Conservation (phyloP, 2,113 vertebrate genomes). For the Periophthalmodon schlosseri region DNA sequence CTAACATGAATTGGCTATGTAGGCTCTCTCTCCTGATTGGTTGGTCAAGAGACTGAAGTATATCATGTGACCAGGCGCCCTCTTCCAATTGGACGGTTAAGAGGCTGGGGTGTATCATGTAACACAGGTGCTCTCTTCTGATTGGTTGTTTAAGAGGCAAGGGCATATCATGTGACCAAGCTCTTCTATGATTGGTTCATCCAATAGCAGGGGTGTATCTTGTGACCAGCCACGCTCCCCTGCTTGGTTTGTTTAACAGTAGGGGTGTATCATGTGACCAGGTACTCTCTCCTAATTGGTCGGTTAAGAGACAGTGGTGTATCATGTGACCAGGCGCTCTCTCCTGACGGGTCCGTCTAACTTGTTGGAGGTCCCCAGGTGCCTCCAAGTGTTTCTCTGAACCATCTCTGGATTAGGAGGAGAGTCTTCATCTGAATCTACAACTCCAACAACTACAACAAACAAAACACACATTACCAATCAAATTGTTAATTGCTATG, state of each 20-base stretch:
- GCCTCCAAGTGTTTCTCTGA: constrained; percentile 82
- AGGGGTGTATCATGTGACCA: neutral
- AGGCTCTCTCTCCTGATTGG: constrained; percentile 5
- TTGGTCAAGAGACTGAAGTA: neutral
- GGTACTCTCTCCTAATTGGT: constrained; percentile 16
- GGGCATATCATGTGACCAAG: neutral
- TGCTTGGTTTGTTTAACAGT: too few species aligned
- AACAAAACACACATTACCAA: neutral
- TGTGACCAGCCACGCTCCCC: constrained; percentile 11
- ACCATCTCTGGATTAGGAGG: constrained; percentile 51
- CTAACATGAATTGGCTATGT: too few species aligned
- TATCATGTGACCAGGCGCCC: neutral
- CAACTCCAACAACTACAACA: neutral
- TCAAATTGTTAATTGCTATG: too few species aligned
- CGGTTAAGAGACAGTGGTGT: neutral
- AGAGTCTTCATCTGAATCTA: constrained; percentile 37
- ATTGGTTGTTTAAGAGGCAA: neutral
- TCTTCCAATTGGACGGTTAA: constrained; percentile 15
- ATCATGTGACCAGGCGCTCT: constrained; percentile 1
- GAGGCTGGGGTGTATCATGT: neutral
- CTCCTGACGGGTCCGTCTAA: constrained; percentile 53
- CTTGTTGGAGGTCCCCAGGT: constrained; percentile 79
- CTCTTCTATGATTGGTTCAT: too few species aligned
- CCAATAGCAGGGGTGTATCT: neutral
- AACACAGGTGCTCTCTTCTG: constrained; percentile 24